Evolutionary conservation across 2,797 vertebrate species (phyloP), one percentile per base, ranked within the genome.

Genomic region (Caiman crocodilus): DNA sequence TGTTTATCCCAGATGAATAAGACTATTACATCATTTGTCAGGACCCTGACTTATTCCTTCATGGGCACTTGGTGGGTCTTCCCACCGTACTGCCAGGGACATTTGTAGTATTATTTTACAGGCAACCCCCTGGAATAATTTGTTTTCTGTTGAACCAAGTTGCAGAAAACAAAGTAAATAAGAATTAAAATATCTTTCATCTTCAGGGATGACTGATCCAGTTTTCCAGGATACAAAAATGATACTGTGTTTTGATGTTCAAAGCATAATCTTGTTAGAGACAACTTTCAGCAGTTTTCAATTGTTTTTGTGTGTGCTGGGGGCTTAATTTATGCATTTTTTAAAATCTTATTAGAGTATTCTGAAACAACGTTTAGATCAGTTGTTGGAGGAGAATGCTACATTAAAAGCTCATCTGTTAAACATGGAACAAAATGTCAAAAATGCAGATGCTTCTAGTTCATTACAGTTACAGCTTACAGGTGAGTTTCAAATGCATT

Each of bases 301-400:
- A 21, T 77, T 30, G 20, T 14, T 84, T 17, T 16, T 6, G 20
- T 14, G 57, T 60, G 65, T 12, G 59, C 76, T 69, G 42, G 42
- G 42, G 42, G 42, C 26, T 78, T 78, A 21, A 21, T 32, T 56
- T 73, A 20, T 30, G 21, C 14, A 5, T 32, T 12, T 28, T 78
- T n/a, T 11, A 14, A 13, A 25, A 73, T 69, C 17, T 56, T 58
- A 55, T 71, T 94, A 99, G 98, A 96, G 94, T 25, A 94, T 96
- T 87, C 82, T 98, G 71, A 98, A 98, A 32, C 94, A 98, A 81
- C 98, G 97, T 85, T 93, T 99, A 90, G 98, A 96, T 94, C 94
- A 87, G 1, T 97, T 98, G 60, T 74, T 98, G 96, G 98, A 98
- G 96, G 98, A 99, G 90, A 99, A 99, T 18, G 97, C 97, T 14